Evolutionary conservation across 2,113 vertebrate species (phyloP).

Genomic region (Sialia sialis): DNA sequence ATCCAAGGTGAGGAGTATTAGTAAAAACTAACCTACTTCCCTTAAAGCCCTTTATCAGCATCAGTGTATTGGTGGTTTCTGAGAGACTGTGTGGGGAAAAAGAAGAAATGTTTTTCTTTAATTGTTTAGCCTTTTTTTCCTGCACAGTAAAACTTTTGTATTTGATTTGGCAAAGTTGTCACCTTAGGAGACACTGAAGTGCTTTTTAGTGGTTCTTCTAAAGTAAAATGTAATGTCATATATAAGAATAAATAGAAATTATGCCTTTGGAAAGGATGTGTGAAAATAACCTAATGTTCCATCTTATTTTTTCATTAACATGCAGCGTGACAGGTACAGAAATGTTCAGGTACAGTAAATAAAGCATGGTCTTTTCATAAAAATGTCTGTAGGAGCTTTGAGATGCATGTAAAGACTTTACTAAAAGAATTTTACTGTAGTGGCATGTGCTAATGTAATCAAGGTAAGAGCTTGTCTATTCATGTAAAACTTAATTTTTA

Average conservation of each 20-base stretch:
- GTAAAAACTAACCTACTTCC: neutral
- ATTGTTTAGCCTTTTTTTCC: neutral
- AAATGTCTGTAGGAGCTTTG: slow-evolving; percentile 41
- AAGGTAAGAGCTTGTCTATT: neutral
- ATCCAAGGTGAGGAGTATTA: neutral
- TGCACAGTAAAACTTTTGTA: neutral
- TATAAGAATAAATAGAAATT: neutral
- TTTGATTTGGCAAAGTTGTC: neutral
- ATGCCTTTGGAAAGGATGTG: neutral
- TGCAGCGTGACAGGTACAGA: slow-evolving; percentile 86
- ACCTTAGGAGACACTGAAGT: neutral
- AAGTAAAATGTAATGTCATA: neutral
- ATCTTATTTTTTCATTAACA: slow-evolving; percentile 79
- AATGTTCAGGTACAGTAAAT: slow-evolving; percentile 79
- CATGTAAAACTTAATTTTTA: neutral
- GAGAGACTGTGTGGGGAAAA: neutral
- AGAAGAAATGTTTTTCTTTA: neutral
- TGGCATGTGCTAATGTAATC: slow-evolving; percentile 18
- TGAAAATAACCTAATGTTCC: slow-evolving; percentile 67
- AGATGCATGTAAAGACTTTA: slow-evolving; percentile 51
- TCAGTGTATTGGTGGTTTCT: neutral
- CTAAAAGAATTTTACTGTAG: neutral
- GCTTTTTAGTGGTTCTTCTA: neutral
- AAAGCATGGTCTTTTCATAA: slow-evolving; percentile 42
- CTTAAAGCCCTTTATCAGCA: neutral